phyloP scores from a whole-genome alignment of 2,113 vertebrate species.

The Gambusia holbrooki region DNA sequence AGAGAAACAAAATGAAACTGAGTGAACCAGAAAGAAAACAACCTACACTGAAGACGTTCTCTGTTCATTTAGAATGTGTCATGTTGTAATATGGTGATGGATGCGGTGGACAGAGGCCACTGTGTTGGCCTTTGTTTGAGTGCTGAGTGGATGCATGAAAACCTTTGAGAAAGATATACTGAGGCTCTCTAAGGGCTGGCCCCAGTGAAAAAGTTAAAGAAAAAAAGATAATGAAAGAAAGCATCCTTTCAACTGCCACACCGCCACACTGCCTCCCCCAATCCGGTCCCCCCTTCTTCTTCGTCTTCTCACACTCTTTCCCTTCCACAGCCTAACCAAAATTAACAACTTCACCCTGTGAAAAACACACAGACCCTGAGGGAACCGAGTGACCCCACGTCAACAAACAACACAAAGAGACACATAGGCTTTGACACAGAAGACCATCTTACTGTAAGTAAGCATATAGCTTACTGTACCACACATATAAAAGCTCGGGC shows the following conservation, averaged over 20 bases:
- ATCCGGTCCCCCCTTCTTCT: conserved; percentile 49
- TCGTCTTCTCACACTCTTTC: conserved; percentile 50
- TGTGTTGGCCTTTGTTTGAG: conserved; percentile 50
- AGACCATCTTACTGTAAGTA: conserved; percentile 26
- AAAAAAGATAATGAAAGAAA: conserved; percentile 54
- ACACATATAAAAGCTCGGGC: neutral
- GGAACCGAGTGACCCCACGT: conserved; percentile 68
- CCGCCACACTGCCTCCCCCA: conserved; percentile 7
- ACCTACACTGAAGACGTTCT: conserved; percentile 52
- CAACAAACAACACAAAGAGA: conserved; percentile 52
- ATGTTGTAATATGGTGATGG: conserved; percentile 24
- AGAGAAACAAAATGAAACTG: conserved; percentile 42
- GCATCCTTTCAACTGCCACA: conserved; percentile 62
- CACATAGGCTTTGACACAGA: conserved; percentile 67
- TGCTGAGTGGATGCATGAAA: conserved; percentile 73
- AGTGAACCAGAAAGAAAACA: conserved; percentile 56
- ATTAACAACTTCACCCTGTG: conserved; percentile 70
- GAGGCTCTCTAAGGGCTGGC: conserved; percentile 69
- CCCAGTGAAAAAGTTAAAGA: conserved; percentile 64
- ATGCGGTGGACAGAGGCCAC: conserved; percentile 40
- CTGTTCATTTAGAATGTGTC: conserved; percentile 33
- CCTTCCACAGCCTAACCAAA: conserved; percentile 55
- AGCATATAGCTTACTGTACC: neutral
- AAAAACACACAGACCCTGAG: conserved; percentile 53
- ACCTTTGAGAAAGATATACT: conserved; percentile 73